Percentiles rank a stretch among this genome's conserved stretches.
phyloP scores from a whole-genome alignment of 2,113 vertebrate species.

The Papio anubis region DNA sequence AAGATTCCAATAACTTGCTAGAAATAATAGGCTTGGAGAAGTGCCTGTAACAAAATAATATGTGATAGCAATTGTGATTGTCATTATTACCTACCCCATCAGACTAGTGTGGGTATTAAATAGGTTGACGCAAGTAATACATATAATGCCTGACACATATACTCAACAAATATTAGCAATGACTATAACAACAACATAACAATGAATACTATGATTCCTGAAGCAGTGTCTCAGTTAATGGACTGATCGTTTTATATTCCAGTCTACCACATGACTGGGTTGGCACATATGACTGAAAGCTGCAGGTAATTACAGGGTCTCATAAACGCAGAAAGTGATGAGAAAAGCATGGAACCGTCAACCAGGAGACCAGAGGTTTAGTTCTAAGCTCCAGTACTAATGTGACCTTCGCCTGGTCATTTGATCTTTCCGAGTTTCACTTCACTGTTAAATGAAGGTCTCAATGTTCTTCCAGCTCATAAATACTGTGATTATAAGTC shows the following conservation, averaged over 20 bases:
- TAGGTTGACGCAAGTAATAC: background rate
- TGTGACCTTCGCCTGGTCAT: background rate
- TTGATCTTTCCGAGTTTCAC: background rate
- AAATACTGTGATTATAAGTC: background rate
- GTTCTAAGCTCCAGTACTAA: background rate
- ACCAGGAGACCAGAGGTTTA: background rate
- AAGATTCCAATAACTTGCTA: background rate
- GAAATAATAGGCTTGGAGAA: background rate
- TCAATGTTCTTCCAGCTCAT: background rate
- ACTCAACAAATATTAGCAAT: background rate
- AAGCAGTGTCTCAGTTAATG: background rate
- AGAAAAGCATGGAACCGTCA: background rate
- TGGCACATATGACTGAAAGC: background rate
- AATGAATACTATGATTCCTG: background rate
- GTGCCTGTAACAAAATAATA: background rate
- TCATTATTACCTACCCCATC: background rate
- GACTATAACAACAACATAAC: background rate
- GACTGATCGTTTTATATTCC: background rate
- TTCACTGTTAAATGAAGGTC: constrained; percentile 6
- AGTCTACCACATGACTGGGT: background rate
- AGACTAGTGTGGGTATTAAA: background rate
- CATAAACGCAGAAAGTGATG: background rate
- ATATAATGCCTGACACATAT: background rate
- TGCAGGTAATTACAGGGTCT: background rate
- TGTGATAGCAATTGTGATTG: background rate